Evolutionary conservation across 64 coral and sea anemone species (phyloP), one percentile per base, ranked within the genome.

Genomic region (Montipora foliosa): DNA sequence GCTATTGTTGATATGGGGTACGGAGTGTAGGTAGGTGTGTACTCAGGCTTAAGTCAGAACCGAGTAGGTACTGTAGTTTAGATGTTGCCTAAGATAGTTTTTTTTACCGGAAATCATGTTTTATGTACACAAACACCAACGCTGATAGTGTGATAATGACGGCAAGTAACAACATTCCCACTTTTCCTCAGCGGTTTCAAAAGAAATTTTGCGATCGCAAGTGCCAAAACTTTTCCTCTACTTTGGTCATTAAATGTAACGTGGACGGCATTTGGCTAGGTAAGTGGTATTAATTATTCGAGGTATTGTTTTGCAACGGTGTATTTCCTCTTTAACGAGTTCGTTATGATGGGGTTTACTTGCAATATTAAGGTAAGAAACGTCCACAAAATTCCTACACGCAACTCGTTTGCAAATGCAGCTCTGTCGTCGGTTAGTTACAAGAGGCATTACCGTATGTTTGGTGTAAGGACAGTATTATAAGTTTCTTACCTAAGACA

Each of bases 31-130:
- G 37, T 37, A 37, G 37, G 37, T 37, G 37, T 37, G 37, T 37
- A 37, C 53, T 57, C 11, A 11, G 11, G 53, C 53, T 57, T 8
- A 57, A 11, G 53, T 57, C 53, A 57, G 53, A 8, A 11, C 6
- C 3, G 11, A 57, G 11, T 57, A 8, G 6, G 53, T 8, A 6
- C 53, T 57, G 53, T 57, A 79, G 3, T 17, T 12, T n/a, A 84
- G 81, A 68, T 84, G 8, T 68, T 29, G 44, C 22, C 24, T 72
- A 3, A 71, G 62, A 86, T 71, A 71, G 61, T 71, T 48, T 72
- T 48, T 72, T 72, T 20, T 2, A 78, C 82, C 82, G 82, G 82
- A 86, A 71, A 84, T 68, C 25, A 11, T 49, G 37, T 68, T 47
- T 57, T 24, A 45, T 67, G 62, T 19, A 86, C 82, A 71, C 66